A percentile compares a stretch with the other conserved stretches of the same genome.
These are phyloP conservation scores for Thyatira batis DNA, from an alignment of 2,888 invertebrate species.

Conservation along the genomic window DNA sequence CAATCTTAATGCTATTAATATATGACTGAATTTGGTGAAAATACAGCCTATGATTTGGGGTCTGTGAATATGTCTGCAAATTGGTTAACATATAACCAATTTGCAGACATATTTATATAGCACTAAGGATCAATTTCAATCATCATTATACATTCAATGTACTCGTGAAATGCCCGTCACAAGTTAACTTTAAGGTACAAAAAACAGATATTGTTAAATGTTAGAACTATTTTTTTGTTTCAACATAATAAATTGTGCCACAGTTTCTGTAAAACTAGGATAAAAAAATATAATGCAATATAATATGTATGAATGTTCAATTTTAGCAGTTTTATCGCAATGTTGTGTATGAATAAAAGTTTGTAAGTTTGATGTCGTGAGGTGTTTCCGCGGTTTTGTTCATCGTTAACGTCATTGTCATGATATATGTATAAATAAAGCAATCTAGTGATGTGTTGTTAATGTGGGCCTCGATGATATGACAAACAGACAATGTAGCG, in stretches of 20 bases:
- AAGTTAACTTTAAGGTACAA: background rate
- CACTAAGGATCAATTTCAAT: background rate
- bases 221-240: background rate
- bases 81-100: no score
- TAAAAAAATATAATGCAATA: slow-evolving; percentile 1
- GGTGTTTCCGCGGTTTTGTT: background rate
- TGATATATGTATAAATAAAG: background rate
- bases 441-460: slow-evolving; percentile 1
- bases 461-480: background rate
- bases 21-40: background rate
- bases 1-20: background rate
- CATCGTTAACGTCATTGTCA: background rate
- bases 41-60: background rate
- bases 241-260: background rate
- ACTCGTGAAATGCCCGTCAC: background rate
- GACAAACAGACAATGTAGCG: background rate
- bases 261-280: background rate
- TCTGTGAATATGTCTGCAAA: no score
- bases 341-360: background rate
- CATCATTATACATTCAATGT: background rate
- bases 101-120: background rate
- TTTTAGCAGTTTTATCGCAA: background rate
- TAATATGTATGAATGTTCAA: background rate
- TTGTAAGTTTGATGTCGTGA: background rate
- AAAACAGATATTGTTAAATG: background rate